Evolutionary conservation across 2,113 vertebrate genomes (phyloP).

Genomic region (Entelurus aequoreus): DNA sequence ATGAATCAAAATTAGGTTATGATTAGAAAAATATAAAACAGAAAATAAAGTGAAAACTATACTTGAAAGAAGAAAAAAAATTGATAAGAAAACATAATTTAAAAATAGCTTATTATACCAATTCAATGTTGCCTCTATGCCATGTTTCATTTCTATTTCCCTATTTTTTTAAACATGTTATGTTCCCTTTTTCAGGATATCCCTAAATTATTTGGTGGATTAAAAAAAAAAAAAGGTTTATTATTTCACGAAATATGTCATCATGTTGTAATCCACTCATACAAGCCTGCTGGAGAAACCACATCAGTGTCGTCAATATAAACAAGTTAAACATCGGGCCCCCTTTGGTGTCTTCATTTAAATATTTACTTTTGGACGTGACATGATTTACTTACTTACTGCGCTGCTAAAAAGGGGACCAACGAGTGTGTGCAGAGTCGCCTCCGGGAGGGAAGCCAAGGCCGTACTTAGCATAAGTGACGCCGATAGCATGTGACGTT

Average conservation of each 20-base stretch:
- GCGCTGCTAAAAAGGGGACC: constrained; percentile 10
- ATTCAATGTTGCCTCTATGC: no score
- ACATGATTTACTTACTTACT: constrained; percentile 4
- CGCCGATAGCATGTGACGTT: background rate
- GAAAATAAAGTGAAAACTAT: no score
- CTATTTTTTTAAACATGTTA: no score
- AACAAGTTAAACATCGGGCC: constrained; percentile 16
- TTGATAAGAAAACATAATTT: no score
- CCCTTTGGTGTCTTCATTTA: background rate
- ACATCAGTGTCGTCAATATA: constrained; percentile 11
- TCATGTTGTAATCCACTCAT: background rate
- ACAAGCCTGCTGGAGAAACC: background rate
- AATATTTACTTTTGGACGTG: constrained; percentile 22
- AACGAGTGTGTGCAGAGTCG: background rate
- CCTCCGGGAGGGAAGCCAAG: background rate
- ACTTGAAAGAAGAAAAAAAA: no score
- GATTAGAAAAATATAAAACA: no score
- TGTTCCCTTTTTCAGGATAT: no score
- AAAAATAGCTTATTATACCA: no score
- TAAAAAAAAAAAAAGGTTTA: no score
- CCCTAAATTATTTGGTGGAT: no score
- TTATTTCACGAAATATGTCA: background rate
- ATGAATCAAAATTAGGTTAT: no score
- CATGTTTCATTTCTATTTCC: no score
- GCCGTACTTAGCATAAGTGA: constrained; percentile 17